Base-by-base conservation (phyloP, 1,140 invertebrate genomes). In the Orchesella cincta region DNA sequence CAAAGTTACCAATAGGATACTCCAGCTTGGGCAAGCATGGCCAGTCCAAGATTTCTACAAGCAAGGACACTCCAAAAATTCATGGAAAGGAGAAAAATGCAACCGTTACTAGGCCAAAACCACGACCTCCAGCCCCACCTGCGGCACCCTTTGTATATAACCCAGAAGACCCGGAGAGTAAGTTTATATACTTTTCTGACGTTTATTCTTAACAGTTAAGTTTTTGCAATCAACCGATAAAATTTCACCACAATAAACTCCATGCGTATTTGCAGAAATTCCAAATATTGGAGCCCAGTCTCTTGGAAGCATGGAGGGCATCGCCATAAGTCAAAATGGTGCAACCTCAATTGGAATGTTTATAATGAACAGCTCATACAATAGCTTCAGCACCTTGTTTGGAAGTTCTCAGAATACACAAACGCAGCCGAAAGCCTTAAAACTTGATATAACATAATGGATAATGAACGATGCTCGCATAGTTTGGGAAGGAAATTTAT, bases 351-450 rank as follows among this genome's bases (percentile, higher is more conserved):
- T 67, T 33, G 62, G 62, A 31, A 31, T 67, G 2, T 67, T 31
- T 23, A 67, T 67, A n/a, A 29, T 33, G 28, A 67, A 67, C 29
- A 67, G 62, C 23, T 18, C 62, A 1, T 31, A 67, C 62, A 67
- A 67, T 33, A 67, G 62, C 31, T 67, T 67, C 62, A 67, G 33
- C 23, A 67, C 62, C 1, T 26, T 67, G 8, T 67, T 67, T 33
- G 62, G 62, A 67, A 1, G 33, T 12, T 67, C 62, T n/a, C 8
- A 67, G 2, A 67, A 16, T 12, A 67, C 62, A 1, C 62, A 67
- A 67, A 67, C 28, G 33, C 26, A 67, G 39, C 39, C 54, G 54
- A 57, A 57, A 57, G n/a, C n/a, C n/a, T n/a, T n/a, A n/a, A n/a
- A n/a, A n/a, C n/a, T n/a, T n/a, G n/a, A n/a, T n/a, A n/a, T n/a